phyloP scores from a whole-genome alignment of 1,140 invertebrate species.

The Dysdera silvatica region DNA sequence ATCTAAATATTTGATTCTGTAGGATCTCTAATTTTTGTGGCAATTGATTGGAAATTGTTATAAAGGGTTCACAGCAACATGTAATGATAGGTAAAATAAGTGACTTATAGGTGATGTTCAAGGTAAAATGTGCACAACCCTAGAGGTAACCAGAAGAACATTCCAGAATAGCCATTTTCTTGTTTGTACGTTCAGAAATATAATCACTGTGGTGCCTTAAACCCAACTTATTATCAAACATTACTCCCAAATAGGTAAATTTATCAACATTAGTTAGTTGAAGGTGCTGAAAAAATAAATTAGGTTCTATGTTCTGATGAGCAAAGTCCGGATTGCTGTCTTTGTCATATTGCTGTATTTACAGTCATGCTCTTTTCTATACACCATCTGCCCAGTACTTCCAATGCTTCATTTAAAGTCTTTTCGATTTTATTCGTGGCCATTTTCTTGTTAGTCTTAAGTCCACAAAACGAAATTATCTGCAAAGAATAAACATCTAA shows the following conservation, averaged over 20 bases:
- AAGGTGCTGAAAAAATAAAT: neutral
- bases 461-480: neutral
- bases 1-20: no score
- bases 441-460: neutral
- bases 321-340: neutral
- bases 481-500: slow-evolving; percentile 1
- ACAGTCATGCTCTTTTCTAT: neutral
- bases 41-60: no score
- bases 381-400: neutral
- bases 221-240: neutral
- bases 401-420: slow-evolving; percentile 1
- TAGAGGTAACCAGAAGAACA: neutral
- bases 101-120: neutral
- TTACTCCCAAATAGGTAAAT: neutral
- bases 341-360: neutral
- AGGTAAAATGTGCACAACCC: neutral
- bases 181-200: neutral
- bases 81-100: neutral
- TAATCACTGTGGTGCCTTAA: neutral
- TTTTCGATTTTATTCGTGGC: neutral
- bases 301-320: slow-evolving; percentile 1
- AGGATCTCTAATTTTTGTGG: no score
- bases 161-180: neutral
- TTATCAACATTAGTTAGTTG: neutral
- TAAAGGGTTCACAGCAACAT: no score